Conservation (phyloP, 2,113 vertebrate genomes). For the Brachypodius melanocephalos region DNA sequence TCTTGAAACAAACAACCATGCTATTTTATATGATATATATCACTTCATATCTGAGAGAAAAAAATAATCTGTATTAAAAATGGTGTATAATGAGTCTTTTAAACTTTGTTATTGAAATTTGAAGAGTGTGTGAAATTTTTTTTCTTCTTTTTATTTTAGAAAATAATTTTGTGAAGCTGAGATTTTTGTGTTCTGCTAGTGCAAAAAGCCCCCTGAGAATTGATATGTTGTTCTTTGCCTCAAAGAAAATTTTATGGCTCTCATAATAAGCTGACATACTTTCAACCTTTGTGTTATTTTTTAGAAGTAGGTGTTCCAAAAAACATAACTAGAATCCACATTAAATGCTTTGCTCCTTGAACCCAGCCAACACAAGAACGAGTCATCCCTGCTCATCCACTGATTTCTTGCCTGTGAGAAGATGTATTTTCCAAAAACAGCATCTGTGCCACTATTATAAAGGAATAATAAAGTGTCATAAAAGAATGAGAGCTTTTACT, state of each 20-base stretch:
- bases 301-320: slow-evolving; percentile 51
- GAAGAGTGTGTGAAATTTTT: background rate
- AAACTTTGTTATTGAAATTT: background rate
- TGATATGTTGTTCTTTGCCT: background rate
- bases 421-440: background rate
- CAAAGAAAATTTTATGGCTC: slow-evolving; percentile 17
- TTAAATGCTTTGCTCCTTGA: slow-evolving; percentile 44
- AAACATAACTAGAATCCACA: slow-evolving; percentile 24
- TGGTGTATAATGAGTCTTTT: background rate
- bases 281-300: slow-evolving; percentile 26
- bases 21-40: background rate
- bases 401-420: background rate
- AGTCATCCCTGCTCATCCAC: slow-evolving; percentile 3
- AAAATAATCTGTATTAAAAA: background rate
- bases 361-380: background rate
- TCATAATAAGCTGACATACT: slow-evolving; percentile 26
- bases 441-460: background rate
- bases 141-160: background rate
- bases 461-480: background rate
- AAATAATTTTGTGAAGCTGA: background rate
- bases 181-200: background rate
- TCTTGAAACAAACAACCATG: background rate
- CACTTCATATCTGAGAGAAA: background rate
- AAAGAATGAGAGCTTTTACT: background rate
- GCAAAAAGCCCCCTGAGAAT: background rate